Evolutionary conservation across 2,888 invertebrate genomes (phyloP).

Genomic region (Nomada fucata): DNA sequence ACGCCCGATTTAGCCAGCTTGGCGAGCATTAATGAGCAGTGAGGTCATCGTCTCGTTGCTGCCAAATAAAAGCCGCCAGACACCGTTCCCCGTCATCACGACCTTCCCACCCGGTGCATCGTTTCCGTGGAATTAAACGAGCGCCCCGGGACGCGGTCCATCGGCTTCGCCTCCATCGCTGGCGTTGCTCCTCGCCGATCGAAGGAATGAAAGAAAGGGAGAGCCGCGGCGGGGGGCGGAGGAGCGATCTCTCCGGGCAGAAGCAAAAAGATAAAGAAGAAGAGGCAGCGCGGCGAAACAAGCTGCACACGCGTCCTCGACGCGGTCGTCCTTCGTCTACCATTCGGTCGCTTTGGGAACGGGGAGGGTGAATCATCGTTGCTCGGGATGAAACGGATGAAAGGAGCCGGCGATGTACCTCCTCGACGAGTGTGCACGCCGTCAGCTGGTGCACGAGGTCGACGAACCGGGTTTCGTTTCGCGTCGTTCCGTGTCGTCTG

Average conservation of each 20-base stretch:
- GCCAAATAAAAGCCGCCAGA: slow-evolving; percentile 62
- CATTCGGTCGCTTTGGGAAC: slow-evolving; percentile 50
- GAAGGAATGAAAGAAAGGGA: background rate
- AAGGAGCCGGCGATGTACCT: slow-evolving; percentile 43
- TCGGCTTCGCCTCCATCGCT: background rate
- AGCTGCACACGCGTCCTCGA: slow-evolving; percentile 50
- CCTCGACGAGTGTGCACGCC: slow-evolving; percentile 28
- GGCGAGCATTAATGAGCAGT: slow-evolving; percentile 62
- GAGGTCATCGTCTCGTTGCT: slow-evolving; percentile 66
- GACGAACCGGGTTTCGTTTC: slow-evolving; percentile 58
- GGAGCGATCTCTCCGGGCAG: background rate
- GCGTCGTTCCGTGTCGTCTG: slow-evolving; percentile 27
- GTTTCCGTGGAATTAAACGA: slow-evolving; percentile 21
- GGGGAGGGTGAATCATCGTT: slow-evolving; percentile 59
- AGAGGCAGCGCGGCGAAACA: slow-evolving; percentile 32
- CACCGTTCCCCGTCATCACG: slow-evolving; percentile 35
- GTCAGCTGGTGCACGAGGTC: slow-evolving; percentile 65
- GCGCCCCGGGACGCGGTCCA: slow-evolving; percentile 10
- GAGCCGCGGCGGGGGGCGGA: background rate
- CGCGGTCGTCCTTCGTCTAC: slow-evolving; percentile 61
- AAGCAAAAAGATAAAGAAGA: slow-evolving; percentile 8
- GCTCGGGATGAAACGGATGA: slow-evolving; percentile 56
- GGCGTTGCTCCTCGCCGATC: background rate
- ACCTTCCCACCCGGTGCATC: slow-evolving; percentile 10
- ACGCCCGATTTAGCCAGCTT: slow-evolving; percentile 55